Percentiles rank a stretch among this genome's conserved stretches.
Evolutionary conservation across 2,797 vertebrate species (phyloP).

Genomic region (Alosa sapidissima): DNA sequence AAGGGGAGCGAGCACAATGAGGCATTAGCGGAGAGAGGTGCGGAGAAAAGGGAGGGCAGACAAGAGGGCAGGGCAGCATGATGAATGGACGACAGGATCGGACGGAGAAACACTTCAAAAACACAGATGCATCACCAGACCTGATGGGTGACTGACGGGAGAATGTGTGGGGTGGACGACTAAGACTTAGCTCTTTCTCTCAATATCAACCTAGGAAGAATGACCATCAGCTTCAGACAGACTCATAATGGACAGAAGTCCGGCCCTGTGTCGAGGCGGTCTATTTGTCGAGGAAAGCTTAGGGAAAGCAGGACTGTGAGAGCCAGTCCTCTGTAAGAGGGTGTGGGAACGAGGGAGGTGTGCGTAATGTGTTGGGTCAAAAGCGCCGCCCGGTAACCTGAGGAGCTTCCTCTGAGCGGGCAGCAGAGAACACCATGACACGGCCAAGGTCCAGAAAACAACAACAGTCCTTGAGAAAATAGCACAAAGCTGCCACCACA

Average conservation of each 20-base stretch:
- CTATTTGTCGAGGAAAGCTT: neutral
- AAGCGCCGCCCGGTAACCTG: neutral
- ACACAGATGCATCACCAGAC: neutral
- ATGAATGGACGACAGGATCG: neutral
- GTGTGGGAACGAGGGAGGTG: neutral
- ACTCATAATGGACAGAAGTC: neutral
- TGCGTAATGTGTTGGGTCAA: conserved; percentile 32
- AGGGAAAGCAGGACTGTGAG: neutral
- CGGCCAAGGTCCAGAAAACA: neutral
- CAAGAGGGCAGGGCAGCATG: neutral
- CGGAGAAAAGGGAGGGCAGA: neutral
- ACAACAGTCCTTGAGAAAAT: conserved; percentile 12
- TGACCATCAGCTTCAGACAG: neutral
- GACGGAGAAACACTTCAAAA: neutral
- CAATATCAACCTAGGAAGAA: neutral
- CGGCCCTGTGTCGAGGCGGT: neutral
- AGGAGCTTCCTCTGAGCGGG: neutral
- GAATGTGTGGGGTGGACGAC: neutral
- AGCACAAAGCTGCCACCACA: conserved; percentile 12
- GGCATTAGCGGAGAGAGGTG: neutral
- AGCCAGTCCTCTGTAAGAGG: neutral
- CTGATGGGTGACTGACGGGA: neutral
- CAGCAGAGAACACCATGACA: neutral
- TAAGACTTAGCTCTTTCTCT: neutral
- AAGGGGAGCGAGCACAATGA: neutral